Conservation (phyloP, 2,888 invertebrate genomes). For the Rhorus exstirpatorius region DNA sequence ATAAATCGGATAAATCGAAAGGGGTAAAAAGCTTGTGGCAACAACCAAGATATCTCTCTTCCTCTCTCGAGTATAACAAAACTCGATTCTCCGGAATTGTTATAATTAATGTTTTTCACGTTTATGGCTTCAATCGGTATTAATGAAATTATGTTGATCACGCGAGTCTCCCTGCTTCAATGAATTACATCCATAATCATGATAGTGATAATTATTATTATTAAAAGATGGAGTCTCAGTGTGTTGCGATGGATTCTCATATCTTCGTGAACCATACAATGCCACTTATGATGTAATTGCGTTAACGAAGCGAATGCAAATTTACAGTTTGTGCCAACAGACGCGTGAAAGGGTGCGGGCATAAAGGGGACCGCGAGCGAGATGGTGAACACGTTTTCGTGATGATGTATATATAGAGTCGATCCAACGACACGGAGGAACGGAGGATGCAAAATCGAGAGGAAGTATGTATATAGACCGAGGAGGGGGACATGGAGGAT, state of each 20-base stretch:
- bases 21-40: too few relatives aligned
- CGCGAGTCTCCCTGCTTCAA: not conserved
- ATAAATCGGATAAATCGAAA: too few relatives aligned
- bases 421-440: constrained; percentile 41
- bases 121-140: too few relatives aligned
- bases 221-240: too few relatives aligned
- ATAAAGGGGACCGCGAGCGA: constrained; percentile 50
- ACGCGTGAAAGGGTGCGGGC: constrained; percentile 25
- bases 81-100: not conserved
- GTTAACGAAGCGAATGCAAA: constrained; percentile 67
- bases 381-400: constrained; percentile 67
- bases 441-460: not conserved
- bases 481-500: constrained; percentile 22
- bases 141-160: too few relatives aligned
- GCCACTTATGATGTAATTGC: constrained; percentile 62
- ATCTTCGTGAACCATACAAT: constrained; percentile 52
- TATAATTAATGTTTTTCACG: not conserved
- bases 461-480: not conserved
- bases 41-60: not conserved
- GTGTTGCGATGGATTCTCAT: constrained; percentile 47
- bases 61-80: too few relatives aligned
- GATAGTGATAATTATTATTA: constrained; percentile 30
- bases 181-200: constrained; percentile 28
- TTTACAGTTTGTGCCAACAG: constrained; percentile 44
- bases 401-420: constrained; percentile 66